Evolutionary conservation across 1,140 invertebrate species (phyloP).

Genomic region (Polyergus mexicanus): DNA sequence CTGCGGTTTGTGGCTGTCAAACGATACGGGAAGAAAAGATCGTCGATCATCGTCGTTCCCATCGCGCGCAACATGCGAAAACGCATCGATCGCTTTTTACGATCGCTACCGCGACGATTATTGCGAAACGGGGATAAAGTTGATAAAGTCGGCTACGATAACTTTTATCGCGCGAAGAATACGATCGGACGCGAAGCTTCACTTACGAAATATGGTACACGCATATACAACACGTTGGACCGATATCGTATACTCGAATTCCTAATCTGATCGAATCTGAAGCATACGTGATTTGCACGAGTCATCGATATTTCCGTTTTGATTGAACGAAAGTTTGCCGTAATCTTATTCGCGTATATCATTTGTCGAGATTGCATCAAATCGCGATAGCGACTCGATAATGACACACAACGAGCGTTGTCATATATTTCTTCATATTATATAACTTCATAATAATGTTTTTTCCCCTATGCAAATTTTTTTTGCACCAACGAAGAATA

Average conservation of each 20-base stretch:
- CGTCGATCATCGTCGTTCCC: conserved; percentile 31
- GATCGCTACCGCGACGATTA: neutral
- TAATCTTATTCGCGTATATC: conserved; percentile 3
- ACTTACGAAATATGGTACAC: neutral
- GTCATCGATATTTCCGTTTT: conserved; percentile 24
- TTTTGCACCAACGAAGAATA: neutral
- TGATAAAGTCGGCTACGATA: neutral
- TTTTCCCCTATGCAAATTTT: neutral
- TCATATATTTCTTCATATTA: neutral
- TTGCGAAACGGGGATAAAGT: neutral
- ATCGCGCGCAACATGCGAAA: conserved; percentile 37
- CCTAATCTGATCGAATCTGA: neutral
- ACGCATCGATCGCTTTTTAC: neutral
- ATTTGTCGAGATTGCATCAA: neutral
- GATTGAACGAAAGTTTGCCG: neutral
- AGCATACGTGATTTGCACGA: neutral
- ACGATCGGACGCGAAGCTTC: neutral
- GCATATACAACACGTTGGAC: no score
- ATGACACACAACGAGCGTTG: neutral
- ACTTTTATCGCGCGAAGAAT: neutral
- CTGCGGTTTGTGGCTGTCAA: conserved; percentile 43
- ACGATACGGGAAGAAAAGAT: conserved; percentile 43
- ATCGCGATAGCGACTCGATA: neutral
- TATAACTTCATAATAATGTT: neutral
- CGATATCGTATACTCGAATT: conserved; percentile 5